Evolutionary conservation across 2,888 invertebrate species (phyloP).

Genomic region (Trachelus iudaicus): DNA sequence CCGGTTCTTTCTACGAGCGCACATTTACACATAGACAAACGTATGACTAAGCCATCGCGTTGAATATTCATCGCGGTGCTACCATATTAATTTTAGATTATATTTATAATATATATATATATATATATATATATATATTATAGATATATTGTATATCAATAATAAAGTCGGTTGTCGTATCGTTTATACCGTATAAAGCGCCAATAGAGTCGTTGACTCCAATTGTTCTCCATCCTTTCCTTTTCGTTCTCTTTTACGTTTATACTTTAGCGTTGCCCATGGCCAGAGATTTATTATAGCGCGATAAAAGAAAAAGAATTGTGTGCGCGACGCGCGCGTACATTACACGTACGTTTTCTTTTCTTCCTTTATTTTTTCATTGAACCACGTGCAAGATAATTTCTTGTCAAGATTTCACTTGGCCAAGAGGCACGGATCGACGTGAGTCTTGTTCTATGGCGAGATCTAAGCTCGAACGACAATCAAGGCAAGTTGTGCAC

Average conservation of each 20-base stretch:
- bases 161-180: background rate
- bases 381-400: background rate
- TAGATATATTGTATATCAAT: background rate
- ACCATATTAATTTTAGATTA: background rate
- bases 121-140: background rate
- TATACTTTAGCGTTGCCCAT: background rate
- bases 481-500: constrained; percentile 14
- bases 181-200: background rate
- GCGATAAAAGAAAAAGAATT: background rate
- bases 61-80: background rate
- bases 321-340: background rate
- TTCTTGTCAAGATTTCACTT: constrained; percentile 1
- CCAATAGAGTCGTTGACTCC: background rate
- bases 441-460: constrained; percentile 15
- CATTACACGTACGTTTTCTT: background rate
- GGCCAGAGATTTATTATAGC: background rate
- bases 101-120: background rate
- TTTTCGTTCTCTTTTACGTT: background rate
- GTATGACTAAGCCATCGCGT: background rate
- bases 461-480: constrained; percentile 21
- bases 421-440: constrained; percentile 11
- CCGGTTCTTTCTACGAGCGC: background rate
- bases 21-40: background rate
- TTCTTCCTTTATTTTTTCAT: background rate
- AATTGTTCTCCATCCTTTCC: background rate